A percentile compares a stretch with the other conserved stretches of the same genome.
Conservation (phyloP, 23 tunicate species). For the Halocynthia roretzi region DNA sequence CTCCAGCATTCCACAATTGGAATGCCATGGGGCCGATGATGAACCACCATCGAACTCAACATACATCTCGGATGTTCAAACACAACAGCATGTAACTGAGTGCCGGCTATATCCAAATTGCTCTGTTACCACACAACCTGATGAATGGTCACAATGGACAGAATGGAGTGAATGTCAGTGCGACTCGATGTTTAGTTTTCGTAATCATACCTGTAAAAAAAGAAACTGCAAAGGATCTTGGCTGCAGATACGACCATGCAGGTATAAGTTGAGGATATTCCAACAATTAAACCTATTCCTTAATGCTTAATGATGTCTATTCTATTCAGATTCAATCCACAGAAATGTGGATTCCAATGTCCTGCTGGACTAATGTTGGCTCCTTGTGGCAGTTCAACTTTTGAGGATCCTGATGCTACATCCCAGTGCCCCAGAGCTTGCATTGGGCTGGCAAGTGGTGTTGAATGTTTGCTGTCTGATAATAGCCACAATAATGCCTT, state of each 20-base stretch:
- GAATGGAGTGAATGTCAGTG: conserved; percentile 45
- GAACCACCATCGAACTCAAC: not conserved
- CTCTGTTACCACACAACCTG: not conserved
- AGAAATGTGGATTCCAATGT: conserved; percentile 30
- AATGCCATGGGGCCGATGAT: not conserved
- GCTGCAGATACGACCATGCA: conserved; percentile 38
- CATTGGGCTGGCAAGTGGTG: conserved; percentile 18
- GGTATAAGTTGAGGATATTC: conserved; percentile 14
- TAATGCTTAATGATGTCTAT: no score
- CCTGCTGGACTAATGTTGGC: conserved; percentile 35
- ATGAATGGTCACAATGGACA: conserved; percentile 47
- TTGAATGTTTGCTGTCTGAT: conserved; percentile 10
- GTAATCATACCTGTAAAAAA: conserved; percentile 14
- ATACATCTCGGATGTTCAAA: not conserved
- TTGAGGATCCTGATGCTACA: not conserved
- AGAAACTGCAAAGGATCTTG: conserved; percentile 25
- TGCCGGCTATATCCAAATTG: conserved; percentile 21
- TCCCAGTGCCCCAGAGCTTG: conserved; percentile 31
- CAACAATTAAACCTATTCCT: no score
- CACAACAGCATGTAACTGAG: not conserved
- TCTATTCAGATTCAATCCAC: conserved; percentile 12
- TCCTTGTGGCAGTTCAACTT: conserved; percentile 19
- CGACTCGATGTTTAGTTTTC: conserved; percentile 6
- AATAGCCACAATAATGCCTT: not conserved
- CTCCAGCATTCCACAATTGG: not conserved